These are phyloP conservation scores for Centropus unirufus DNA, from an alignment of 2,113 vertebrate species.

Conservation along the genomic window DNA sequence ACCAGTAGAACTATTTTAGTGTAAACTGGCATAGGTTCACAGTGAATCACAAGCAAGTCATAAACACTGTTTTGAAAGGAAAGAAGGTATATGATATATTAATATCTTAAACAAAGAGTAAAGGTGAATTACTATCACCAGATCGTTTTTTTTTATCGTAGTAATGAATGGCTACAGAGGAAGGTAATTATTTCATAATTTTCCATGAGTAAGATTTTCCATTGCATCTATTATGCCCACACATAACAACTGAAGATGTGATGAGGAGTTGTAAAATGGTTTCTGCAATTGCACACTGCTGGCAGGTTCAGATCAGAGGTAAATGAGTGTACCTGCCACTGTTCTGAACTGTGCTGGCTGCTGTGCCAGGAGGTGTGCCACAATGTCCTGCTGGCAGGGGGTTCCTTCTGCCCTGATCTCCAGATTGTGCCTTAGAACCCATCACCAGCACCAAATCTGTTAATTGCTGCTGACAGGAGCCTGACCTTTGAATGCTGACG, in stretches of 20 bases:
- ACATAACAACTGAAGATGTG: background rate
- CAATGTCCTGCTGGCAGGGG: rapidly evolving
- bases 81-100: background rate
- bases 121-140: conserved; percentile 44
- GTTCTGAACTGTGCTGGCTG: background rate
- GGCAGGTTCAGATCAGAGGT: background rate
- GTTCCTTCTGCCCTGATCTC: background rate
- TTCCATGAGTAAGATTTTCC: conserved; percentile 22
- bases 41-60: background rate
- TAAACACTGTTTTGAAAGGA: background rate
- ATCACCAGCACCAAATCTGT: background rate
- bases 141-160: conserved; percentile 9
- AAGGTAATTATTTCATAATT: conserved; percentile 28
- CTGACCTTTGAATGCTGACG: background rate
- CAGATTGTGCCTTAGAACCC: background rate
- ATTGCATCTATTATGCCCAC: background rate
- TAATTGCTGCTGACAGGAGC: background rate
- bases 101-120: conserved; percentile 4
- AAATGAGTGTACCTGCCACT: background rate
- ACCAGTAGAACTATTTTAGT: background rate
- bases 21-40: background rate
- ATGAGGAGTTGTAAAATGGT: conserved; percentile 26
- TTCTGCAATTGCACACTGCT: background rate
- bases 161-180: background rate
- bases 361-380: rapidly evolving